Percentiles rank a stretch among this genome's conserved stretches.
Conservation (phyloP, 2,113 vertebrate species). For the Atlantisia rogersi region DNA sequence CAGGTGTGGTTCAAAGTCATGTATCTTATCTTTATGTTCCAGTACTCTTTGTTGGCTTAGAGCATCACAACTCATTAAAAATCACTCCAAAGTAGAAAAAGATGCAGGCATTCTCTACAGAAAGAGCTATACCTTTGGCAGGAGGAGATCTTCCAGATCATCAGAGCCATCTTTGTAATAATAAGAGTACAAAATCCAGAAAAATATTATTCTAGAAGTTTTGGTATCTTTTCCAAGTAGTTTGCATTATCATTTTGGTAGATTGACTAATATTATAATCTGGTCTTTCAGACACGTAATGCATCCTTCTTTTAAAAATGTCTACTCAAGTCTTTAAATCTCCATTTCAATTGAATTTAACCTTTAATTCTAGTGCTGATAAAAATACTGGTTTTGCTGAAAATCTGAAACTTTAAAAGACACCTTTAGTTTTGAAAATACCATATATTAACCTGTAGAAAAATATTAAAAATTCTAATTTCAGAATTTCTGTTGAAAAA, state of each 20-base stretch:
- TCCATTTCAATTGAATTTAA: neutral
- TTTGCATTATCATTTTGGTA: neutral
- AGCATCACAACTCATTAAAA: neutral
- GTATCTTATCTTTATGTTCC: neutral
- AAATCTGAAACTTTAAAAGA: neutral
- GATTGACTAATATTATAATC: neutral
- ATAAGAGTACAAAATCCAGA: neutral
- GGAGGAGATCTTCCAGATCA: neutral
- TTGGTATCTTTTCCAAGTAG: neutral
- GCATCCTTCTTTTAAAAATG: neutral
- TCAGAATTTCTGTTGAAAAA: neutral
- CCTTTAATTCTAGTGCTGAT: neutral
- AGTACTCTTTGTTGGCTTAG: neutral
- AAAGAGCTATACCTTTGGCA: neutral
- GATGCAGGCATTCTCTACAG: neutral
- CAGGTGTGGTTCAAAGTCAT: neutral
- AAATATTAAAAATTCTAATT: neutral
- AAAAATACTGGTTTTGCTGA: neutral
- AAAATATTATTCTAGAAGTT: neutral
- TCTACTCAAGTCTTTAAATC: neutral
- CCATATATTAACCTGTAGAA: neutral
- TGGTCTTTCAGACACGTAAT: neutral
- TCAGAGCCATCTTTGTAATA: neutral
- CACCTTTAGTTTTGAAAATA: neutral
- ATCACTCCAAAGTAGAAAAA: neutral